A percentile compares a stretch with the other conserved stretches of the same genome.
Evolutionary conservation across 2,888 invertebrate species (phyloP).

Genomic region (Callyntrura sp.): DNA sequence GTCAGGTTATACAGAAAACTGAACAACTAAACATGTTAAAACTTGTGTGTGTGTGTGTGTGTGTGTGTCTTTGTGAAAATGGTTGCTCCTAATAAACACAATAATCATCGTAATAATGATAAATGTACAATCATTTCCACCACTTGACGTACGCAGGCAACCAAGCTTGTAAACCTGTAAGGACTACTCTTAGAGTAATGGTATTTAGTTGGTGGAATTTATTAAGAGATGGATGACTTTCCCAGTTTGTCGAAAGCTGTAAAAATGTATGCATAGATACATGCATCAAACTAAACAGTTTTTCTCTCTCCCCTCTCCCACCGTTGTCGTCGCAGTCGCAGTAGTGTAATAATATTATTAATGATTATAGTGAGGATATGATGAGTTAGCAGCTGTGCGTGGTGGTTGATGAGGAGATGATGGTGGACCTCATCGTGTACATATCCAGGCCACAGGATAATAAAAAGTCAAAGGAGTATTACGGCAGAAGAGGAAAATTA

Average conservation of each 20-base stretch:
- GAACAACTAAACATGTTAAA: conserved; percentile 49
- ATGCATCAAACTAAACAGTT: background rate
- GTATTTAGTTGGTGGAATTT: background rate
- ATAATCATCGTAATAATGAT: conserved; percentile 34
- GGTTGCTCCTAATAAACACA: no score
- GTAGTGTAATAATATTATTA: background rate
- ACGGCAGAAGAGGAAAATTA: no score
- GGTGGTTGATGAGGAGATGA: no score
- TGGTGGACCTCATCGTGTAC: no score
- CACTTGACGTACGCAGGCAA: conserved; percentile 58
- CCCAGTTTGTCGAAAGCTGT: conserved; percentile 56
- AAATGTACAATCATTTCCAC: conserved; percentile 48
- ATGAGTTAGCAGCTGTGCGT: background rate
- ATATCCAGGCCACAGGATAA: no score
- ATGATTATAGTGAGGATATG: background rate
- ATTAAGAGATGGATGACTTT: conserved; percentile 57
- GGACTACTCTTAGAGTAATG: background rate
- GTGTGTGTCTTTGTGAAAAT: no score
- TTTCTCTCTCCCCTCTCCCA: conserved; percentile 10
- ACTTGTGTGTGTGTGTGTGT: background rate
- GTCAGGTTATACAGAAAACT: conserved; percentile 31
- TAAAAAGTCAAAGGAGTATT: no score
- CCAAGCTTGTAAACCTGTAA: no score
- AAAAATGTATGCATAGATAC: no score
- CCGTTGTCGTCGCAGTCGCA: conserved; percentile 7